Base-by-base conservation (phyloP, 1,140 invertebrate genomes). In the Drosophila grimshawi region DNA sequence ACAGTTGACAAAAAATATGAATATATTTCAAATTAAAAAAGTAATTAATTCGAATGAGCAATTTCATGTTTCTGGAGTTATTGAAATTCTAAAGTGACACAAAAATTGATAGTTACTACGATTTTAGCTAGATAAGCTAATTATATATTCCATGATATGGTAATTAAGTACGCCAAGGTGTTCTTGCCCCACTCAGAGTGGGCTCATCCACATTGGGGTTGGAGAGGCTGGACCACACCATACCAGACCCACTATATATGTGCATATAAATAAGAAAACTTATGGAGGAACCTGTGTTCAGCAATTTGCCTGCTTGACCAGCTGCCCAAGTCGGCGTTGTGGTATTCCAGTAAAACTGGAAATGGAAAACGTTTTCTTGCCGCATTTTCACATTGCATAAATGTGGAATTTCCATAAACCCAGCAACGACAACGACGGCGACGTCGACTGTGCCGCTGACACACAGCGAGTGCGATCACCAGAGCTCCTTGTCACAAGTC, bases 391-490 rank as follows among this genome's bases (percentile, higher is more conserved):
- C 30, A 63, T 85, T 85, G 79, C 74, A 78, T 86, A 80, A 85
- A 78, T 68, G 70, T 80, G 81, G 81, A 86, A 86, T 86, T 85
- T 80, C 78, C 81, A 86, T 85, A 80, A 80, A 74, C 52, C 62
- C 51, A 51, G 11, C 61, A 61, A 37, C 43, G 55, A 30, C 61
- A 19, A 19, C 19, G 19, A 43, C 39, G 5, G 10, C 39, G 10
- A 3, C 35, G 60, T 27, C 41, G 57, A 33, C 62, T 73, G 76
- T 67, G 71, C 70, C 61, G 76, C 78, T 80, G 78, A 80, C 78
- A 80, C 70, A 78, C 62, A 81, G 64, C 41, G 56, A 46, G 52
- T 27, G 45, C 6, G 3, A 41, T 5, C 32, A 5, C 10, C 52
- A 39, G 11, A 39, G 37, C 37, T 8, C 37, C 49, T 19, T 19